Evolutionary conservation across 1,140 invertebrate species (phyloP), one percentile per base, ranked within the genome.

Genomic region (Pristionchus pacificus): DNA sequence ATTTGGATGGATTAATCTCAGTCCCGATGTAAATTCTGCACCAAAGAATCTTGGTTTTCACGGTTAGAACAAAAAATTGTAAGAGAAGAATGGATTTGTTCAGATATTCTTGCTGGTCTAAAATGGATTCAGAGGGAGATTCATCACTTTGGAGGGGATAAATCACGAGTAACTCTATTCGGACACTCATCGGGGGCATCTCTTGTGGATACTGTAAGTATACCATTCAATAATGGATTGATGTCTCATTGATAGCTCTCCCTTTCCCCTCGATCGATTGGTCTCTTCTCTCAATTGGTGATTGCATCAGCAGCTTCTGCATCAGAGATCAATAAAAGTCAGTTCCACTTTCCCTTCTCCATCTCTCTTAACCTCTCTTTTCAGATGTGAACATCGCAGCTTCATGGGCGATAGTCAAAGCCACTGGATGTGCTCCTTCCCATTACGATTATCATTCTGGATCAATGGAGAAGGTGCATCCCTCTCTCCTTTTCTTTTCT

Each of bases 161-260:
- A 92, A 10, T 88, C 93, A 76, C 94, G 93, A 82, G 90, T 97
- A n/a, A 97, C 94, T 0, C 86, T 97, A 15, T 94, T 96, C 82
- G 94, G 93, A 19, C 68, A 72, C 55, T 93, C 92, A 73, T 93
- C 93, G 13, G 94, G 95, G 14, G 93, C 93, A 0, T 92, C 91
- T 3, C 91, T 92, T 32, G 91, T 96, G 38, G 38, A 49, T 49
- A 49, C 38, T 10, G 38, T 49, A 49, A 49, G 38, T 49, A 10
- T 19, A 49, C 19, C 6, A 49, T 49, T 10, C 38, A 49, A 10
- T 49, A 19, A 49, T 10, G n/a, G n/a, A n/a, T n/a, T n/a, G n/a
- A n/a, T n/a, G n/a, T n/a, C n/a, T n/a, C n/a, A n/a, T n/a, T n/a
- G n/a, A n/a, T 19, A 49, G 38, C 38, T 49, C 38, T 49, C 38